These are phyloP conservation scores for Bujurquina vittata DNA, from an alignment of 2,113 vertebrate genomes.

Conservation along the genomic window DNA sequence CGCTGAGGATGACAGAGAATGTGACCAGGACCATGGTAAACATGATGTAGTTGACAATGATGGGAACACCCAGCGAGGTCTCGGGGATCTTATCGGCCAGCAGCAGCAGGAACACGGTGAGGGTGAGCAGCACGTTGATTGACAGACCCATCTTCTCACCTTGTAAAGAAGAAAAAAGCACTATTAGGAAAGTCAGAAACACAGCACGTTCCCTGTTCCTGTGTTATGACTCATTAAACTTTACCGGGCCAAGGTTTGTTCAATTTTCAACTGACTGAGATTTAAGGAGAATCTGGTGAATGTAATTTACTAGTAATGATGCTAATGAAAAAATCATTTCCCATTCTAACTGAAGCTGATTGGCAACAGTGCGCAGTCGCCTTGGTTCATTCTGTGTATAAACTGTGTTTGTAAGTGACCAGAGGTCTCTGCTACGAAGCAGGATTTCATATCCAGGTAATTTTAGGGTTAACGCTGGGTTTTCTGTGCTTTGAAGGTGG, in stretches of 20 bases:
- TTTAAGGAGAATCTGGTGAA: background rate
- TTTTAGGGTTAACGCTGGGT: background rate
- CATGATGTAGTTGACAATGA: slow-evolving; percentile 94
- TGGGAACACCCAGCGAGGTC: slow-evolving; percentile 89
- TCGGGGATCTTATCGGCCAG: slow-evolving; percentile 91
- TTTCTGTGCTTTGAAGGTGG: background rate
- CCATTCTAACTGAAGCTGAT: background rate
- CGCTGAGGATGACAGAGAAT: slow-evolving; percentile 90
- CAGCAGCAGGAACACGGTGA: slow-evolving; percentile 92
- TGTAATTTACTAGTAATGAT: background rate
- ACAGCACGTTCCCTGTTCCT: background rate
- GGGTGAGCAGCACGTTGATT: slow-evolving; percentile 90
- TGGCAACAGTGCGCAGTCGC: background rate
- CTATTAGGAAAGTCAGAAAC: background rate
- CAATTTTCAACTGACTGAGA: background rate
- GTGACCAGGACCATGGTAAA: slow-evolving; percentile 93
- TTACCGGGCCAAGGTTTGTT: background rate
- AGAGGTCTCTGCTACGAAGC: background rate
- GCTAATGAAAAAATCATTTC: slow-evolving; percentile 3
- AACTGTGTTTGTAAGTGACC: background rate
- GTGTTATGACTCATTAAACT: background rate
- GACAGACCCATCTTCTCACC: slow-evolving; percentile 95
- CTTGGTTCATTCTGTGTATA: background rate
- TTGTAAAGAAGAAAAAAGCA: slow-evolving; percentile 40
- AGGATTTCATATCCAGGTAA: background rate